Evolutionary conservation across 2,113 vertebrate species (phyloP), one percentile per base, ranked within the genome.

Genomic region (Gorsachius goisagi): DNA sequence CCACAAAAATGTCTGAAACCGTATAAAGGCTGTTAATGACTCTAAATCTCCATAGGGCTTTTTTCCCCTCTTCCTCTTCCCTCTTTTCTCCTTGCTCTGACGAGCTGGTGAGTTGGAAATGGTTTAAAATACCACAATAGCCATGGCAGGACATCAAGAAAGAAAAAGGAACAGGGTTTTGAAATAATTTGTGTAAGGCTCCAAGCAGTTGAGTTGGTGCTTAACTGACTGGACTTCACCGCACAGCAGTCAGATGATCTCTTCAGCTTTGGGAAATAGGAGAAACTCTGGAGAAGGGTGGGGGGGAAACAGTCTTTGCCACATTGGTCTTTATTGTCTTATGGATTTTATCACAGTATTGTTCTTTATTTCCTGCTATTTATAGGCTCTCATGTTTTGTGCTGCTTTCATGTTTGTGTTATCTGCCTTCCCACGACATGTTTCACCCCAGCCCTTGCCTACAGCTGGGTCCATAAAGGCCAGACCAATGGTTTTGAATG

Each of bases 321-420:
- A 95, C 96, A 96, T 95, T 93, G 74, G 89, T 95, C 96, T 97
- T 97, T 94, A 97, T 97, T 97, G 96, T 96, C 94, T 95, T 97
- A 95, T 96, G 97, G 94, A 97, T 97, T 97, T 97, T 97, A 97
- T 97, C 95, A 95, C 96, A 89, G 93, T 95, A 96, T 95, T 97
- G 95, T 96, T 95, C 89, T 96, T 94, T 95, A 94, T 96, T 97
- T 97, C 96, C 97, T 97, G 94, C 92, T 96, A 90, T 97, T 97
- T 97, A 95, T 96, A 97, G 95, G 92, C 93, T 95, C 95, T 90
- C 92, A 93, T 95, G 93, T 95, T 96, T 96, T 96, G 91, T 95
- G 96, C 96, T 96, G 93, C 96, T 97, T 97, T 97, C 95, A 94
- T 97, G 88, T 97, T 94, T 97, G 96, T 85, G 74, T 96, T 97